Conservation (phyloP, 37 sponge, comb jelly and placozoan genomes). For the Agelas oroides region DNA sequence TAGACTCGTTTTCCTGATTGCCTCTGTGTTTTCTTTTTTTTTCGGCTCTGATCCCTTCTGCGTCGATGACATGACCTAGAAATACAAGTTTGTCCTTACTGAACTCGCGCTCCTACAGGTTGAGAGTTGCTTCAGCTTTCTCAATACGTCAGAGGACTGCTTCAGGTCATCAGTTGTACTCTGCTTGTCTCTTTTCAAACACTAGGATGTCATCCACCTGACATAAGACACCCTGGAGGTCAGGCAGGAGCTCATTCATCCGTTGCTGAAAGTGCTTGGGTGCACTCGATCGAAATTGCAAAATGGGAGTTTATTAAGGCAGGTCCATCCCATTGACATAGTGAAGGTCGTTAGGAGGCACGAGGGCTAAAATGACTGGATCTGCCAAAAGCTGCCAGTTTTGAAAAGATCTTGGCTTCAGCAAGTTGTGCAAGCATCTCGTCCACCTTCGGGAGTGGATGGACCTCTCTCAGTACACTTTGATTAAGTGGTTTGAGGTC, state of each 20-base stretch:
- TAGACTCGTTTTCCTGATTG: background rate
- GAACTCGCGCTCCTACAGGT: conserved; percentile 55
- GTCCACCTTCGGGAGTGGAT: conserved; percentile 64
- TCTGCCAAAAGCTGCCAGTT: conserved; percentile 64
- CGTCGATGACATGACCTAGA: conserved; percentile 31
- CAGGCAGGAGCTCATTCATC: conserved; percentile 32
- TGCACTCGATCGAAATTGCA: background rate
- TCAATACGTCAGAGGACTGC: background rate
- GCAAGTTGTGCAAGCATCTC: conserved; percentile 60
- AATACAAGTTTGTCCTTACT: background rate
- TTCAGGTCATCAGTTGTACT: conserved; percentile 22
- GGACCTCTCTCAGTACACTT: conserved; percentile 56
- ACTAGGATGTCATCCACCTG: conserved; percentile 41
- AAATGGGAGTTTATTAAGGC: conserved; percentile 26
- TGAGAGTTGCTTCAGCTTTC: conserved; percentile 56
- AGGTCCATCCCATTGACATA: conserved; percentile 10
- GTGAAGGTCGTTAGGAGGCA: conserved; percentile 28
- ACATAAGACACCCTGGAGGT: conserved; percentile 46
- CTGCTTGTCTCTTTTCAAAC: conserved; percentile 10
- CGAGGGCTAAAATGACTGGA: conserved; percentile 8
- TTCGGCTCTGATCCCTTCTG: conserved; percentile 46
- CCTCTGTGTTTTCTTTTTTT: conserved; percentile 54
- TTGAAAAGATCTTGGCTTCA: conserved; percentile 48
- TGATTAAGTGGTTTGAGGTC: conserved; percentile 52
- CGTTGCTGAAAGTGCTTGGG: conserved; percentile 41